These are phyloP conservation scores for Anser brachyrhynchus DNA, from an alignment of 2,113 vertebrate genomes.

Conservation along the genomic window DNA sequence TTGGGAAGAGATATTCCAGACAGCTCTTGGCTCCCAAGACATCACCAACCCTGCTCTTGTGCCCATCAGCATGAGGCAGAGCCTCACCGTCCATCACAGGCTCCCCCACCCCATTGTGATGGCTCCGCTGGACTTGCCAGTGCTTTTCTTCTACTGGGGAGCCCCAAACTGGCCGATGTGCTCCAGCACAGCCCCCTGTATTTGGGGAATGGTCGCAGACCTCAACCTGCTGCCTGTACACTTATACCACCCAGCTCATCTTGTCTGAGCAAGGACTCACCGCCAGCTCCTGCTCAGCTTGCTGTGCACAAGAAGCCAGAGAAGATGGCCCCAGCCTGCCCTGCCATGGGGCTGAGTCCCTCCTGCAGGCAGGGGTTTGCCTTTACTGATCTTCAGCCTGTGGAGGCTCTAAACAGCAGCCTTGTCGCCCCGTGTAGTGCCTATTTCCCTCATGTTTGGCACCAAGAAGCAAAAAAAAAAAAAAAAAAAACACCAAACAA, in stretches of 20 bases:
- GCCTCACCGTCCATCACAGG: too few relatives aligned
- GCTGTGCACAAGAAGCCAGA: background rate
- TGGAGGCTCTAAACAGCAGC: background rate
- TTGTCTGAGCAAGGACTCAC: background rate
- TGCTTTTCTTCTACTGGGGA: background rate
- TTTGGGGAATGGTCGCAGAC: background rate
- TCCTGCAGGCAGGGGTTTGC: background rate
- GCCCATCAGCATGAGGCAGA: background rate
- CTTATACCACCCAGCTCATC: background rate
- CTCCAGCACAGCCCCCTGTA: background rate
- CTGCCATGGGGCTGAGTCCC: too few relatives aligned
- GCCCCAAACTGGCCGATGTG: background rate
- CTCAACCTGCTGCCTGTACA: rapidly evolving
- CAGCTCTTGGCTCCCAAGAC: background rate
- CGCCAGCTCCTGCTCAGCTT: background rate
- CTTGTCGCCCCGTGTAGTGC: background rate
- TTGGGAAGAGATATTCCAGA: background rate
- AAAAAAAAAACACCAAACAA: background rate
- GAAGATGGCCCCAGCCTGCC: background rate
- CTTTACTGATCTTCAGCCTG: background rate
- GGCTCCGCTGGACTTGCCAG: background rate
- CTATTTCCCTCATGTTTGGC: background rate
- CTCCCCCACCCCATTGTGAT: too few relatives aligned
- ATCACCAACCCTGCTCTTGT: background rate
- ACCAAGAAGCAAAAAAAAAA: too few relatives aligned